Percentiles rank a stretch among this genome's conserved stretches.
Evolutionary conservation across 2,113 vertebrate genomes (phyloP).

Genomic region (Lanius ludovicianus): DNA sequence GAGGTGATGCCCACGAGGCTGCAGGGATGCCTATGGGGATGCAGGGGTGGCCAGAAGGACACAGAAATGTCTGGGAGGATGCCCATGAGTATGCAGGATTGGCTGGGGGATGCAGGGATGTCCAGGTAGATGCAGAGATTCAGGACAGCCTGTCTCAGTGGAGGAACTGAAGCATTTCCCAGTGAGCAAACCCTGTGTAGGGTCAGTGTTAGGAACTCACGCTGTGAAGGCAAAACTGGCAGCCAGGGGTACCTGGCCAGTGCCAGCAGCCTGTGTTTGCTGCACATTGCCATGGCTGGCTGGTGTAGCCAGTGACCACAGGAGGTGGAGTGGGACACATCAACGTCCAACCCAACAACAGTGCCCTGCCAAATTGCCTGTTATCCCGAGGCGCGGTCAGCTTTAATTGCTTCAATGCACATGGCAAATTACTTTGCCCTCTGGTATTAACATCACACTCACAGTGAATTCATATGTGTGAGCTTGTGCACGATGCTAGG

Average conservation of each 20-base stretch:
- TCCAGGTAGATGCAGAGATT: background rate
- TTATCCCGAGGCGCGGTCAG: background rate
- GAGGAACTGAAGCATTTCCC: background rate
- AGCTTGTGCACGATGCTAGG: background rate
- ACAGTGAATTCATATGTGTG: fast-evolving
- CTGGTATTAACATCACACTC: fast-evolving
- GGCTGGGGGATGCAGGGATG: background rate
- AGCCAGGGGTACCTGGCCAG: background rate
- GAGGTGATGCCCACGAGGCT: background rate
- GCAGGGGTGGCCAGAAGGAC: background rate
- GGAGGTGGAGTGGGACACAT: background rate
- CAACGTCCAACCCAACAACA: background rate
- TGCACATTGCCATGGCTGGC: background rate
- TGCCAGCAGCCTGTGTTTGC: background rate
- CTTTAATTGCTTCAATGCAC: background rate
- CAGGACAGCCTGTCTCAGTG: background rate
- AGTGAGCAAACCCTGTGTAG: background rate
- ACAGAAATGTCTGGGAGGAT: background rate
- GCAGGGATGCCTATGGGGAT: background rate
- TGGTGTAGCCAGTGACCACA: fast-evolving
- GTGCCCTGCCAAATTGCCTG: background rate
- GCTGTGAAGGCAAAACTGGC: background rate
- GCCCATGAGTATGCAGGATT: background rate
- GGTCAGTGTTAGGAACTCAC: background rate
- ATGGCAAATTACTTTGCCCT: background rate